A percentile compares a stretch with the other conserved stretches of the same genome.
These are phyloP conservation scores for Salmo trutta DNA, from an alignment of 2,797 vertebrate species.

Conservation along the genomic window DNA sequence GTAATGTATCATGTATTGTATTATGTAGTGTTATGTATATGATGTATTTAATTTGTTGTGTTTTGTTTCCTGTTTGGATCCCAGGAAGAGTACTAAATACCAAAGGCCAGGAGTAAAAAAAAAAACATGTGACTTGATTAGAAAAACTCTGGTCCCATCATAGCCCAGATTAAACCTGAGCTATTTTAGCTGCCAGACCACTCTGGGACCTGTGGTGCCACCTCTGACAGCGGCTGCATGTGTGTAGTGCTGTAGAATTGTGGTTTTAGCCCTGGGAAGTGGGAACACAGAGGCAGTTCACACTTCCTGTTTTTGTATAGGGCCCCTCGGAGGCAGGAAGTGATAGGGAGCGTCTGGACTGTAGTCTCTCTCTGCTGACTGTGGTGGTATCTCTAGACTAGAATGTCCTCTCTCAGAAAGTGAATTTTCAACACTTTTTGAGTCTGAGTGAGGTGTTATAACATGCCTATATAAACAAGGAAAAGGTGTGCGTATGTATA, in stretches of 20 bases:
- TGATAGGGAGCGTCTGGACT: slow-evolving; percentile 54
- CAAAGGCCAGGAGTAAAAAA: no score
- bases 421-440: background rate
- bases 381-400: background rate
- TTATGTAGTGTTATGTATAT: no score
- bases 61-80: no score
- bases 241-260: slow-evolving; percentile 36
- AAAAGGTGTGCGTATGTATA: background rate
- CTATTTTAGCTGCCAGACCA: no score
- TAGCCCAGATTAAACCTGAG: no score
- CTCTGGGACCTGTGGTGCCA: no score
- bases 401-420: background rate
- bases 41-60: no score
- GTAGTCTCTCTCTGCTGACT: slow-evolving; percentile 2
- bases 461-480: no score
- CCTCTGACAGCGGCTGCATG: background rate
- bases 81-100: no score
- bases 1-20: no score
- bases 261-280: slow-evolving; percentile 57
- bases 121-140: no score
- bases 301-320: slow-evolving; percentile 72
- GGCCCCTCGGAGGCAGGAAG: slow-evolving; percentile 67
- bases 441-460: background rate
- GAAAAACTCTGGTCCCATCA: no score
- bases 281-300: slow-evolving; percentile 49